Percentiles rank a stretch among this genome's conserved stretches.
Conservation (phyloP, 2,797 vertebrate species). For the Esox lucius region DNA sequence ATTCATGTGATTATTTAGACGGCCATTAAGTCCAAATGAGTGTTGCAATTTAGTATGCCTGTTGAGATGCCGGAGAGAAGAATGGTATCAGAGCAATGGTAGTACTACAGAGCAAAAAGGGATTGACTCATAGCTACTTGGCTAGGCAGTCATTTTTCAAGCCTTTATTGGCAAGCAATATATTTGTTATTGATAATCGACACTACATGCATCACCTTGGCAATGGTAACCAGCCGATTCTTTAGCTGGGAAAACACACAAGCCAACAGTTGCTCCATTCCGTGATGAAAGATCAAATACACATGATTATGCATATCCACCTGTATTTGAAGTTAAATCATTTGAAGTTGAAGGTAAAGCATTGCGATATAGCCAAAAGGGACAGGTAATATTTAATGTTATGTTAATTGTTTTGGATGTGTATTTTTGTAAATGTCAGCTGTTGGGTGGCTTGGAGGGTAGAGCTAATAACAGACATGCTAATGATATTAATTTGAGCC, state of each 20-base stretch:
- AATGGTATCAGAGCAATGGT: not conserved
- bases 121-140: not conserved
- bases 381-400: conserved; percentile 60
- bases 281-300: conserved; percentile 36
- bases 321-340: conserved; percentile 65
- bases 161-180: not conserved
- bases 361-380: conserved; percentile 59
- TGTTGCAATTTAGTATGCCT: conserved; percentile 21
- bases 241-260: conserved; percentile 24
- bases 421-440: conserved; percentile 51
- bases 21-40: conserved; percentile 9
- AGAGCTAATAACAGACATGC: conserved; percentile 53
- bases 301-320: conserved; percentile 54
- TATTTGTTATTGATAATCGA: conserved; percentile 5
- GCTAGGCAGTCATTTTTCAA: not conserved
- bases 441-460: conserved; percentile 47
- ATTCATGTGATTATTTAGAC: conserved; percentile 24
- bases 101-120: not conserved
- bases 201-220: not conserved
- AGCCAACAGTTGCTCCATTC: conserved; percentile 36
- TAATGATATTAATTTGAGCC: conserved; percentile 67
- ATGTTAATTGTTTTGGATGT: conserved; percentile 63
- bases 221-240: conserved; percentile 15
- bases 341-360: conserved; percentile 66
- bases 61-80: not conserved